These are phyloP conservation scores for Pontoporia blainvillei DNA, from an alignment of 2,113 vertebrate genomes.

Conservation along the genomic window DNA sequence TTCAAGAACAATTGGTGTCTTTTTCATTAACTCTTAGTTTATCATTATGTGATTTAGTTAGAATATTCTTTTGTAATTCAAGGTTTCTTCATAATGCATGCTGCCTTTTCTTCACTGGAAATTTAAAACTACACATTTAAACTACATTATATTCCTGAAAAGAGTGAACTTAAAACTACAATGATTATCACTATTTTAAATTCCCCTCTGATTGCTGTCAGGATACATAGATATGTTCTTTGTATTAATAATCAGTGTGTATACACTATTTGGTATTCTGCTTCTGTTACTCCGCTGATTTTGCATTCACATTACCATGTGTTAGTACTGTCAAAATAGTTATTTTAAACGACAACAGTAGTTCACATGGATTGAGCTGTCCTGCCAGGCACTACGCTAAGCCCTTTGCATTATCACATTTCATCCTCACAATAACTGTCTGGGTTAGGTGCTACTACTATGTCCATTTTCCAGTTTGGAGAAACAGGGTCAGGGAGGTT, in stretches of 20 bases:
- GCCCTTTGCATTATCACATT: not conserved
- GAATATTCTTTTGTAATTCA: conserved; percentile 8
- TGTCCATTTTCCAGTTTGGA: not conserved
- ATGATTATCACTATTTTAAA: not conserved
- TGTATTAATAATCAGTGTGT: not conserved
- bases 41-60: not conserved
- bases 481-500: not conserved
- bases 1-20: not conserved
- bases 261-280: not conserved
- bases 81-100: not conserved
- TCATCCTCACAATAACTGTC: not conserved
- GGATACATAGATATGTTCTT: not conserved
- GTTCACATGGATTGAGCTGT: not conserved
- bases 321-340: not conserved
- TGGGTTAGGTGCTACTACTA: not conserved
- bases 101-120: not conserved
- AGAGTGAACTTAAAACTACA: not conserved
- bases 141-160: not conserved
- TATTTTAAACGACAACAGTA: not conserved
- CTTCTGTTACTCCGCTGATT: not conserved
- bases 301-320: not conserved
- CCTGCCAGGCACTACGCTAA: not conserved
- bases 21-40: not conserved
- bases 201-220: not conserved
- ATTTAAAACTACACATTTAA: not conserved